Base-by-base conservation (phyloP, 2,113 vertebrate species). In the Pseudopipra pipra region DNA sequence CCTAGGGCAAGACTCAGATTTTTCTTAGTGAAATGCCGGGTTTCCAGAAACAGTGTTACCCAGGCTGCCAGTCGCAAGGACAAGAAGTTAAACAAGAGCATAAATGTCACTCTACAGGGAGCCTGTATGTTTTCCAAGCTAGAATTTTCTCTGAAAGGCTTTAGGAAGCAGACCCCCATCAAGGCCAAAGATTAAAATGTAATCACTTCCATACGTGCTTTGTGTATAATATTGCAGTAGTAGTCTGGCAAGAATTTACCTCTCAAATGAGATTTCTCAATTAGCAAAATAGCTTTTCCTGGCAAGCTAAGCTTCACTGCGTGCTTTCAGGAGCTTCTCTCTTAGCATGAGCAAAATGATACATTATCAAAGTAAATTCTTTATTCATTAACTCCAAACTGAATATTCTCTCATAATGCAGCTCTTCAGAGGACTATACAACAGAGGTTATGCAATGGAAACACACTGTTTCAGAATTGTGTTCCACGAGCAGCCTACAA, bases 181-280 rank as follows among this genome's bases (percentile, higher is more conserved):
- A 87, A 94, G 89, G 73, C 56, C 91, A 94, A 95, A 91, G 92
- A 90, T 87, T 95, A 93, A 94, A 95, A 56, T 92, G 87, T 97
- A 93, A 98, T 96, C 96, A 94, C 56, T 97, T 96, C 95, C 63
- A 87, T 81, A 88, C 65, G 37, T 95, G 87, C 82, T 90, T 47
- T 61, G 46, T 87, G 89, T 92, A 68, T 51, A 81, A n/a, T 82
- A 79, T 43, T 87, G 67, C 59, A 81, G 66, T 63, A 62, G 62
- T 84, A 67, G 92, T 88, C 82, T 92, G 62, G 67, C 93, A 85
- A 65, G 83, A 84, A 51, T 31, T 58, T 94, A 54, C 67, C 75
- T 93, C 91, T 96, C 70, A 92, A 92, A 95, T 93, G 80, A 96
- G 85, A 91, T 96, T 96, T 98, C 94, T 97, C 90, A 97, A 92